Conservation (phyloP, 2,797 vertebrate genomes). For the Acanthiza pusilla region DNA sequence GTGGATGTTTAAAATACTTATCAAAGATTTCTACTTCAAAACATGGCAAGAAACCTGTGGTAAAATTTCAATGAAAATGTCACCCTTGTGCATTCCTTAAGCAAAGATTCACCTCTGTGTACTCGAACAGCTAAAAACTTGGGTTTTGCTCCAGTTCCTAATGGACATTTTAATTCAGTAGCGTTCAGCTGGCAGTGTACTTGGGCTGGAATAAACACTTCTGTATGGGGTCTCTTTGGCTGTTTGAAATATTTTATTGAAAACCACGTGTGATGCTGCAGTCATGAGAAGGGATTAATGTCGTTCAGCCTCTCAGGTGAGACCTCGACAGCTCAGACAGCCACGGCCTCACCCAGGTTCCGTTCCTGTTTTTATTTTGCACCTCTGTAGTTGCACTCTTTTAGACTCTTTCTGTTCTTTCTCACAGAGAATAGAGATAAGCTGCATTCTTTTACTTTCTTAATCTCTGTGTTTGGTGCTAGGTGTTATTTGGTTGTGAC, state of each 20-base stretch:
- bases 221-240: rapidly evolving
- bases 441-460: too few species aligned
- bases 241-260: background rate
- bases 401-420: too few species aligned
- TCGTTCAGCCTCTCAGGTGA: background rate
- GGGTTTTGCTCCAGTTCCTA: background rate
- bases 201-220: background rate
- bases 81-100: background rate
- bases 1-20: background rate
- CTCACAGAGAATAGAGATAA: too few species aligned
- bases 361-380: background rate
- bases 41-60: background rate
- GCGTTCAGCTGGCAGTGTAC: background rate
- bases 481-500: too few species aligned
- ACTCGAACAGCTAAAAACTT: background rate
- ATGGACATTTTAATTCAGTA: background rate
- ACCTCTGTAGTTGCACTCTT: too few species aligned
- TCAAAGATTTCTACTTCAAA: background rate
- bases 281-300: background rate
- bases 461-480: too few species aligned
- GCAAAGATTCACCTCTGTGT: background rate
- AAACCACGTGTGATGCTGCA: background rate
- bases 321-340: background rate
- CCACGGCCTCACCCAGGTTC: background rate
- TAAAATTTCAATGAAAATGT: background rate